Conservation (phyloP, 30 jellyfish, hydroid and myxozoan genomes). For the Mastigias papua region DNA sequence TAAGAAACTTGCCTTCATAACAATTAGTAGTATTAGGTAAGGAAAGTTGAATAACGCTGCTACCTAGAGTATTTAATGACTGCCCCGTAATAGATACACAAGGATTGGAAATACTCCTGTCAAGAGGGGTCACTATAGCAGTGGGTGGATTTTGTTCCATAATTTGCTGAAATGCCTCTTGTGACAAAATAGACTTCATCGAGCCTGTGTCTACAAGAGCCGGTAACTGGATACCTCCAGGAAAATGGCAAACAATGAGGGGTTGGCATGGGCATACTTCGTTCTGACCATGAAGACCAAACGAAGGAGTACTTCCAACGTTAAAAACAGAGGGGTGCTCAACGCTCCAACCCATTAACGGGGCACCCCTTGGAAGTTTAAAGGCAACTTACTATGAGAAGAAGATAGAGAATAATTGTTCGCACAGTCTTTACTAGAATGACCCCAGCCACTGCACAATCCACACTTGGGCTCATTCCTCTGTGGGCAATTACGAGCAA, state of each 20-base stretch:
- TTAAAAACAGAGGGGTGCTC: constrained; percentile 48
- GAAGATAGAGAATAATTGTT: neutral
- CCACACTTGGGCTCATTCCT: neutral
- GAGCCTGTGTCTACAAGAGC: constrained; percentile 55
- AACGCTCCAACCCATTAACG: constrained; percentile 35
- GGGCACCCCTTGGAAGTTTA: constrained; percentile 48
- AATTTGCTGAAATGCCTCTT: constrained; percentile 23
- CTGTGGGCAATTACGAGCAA: constrained; percentile 10
- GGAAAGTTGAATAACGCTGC: neutral
- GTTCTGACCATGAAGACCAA: constrained; percentile 23
- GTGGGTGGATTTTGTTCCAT: neutral
- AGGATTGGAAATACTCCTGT: constrained; percentile 34
- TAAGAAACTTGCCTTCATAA: constrained; percentile 13
- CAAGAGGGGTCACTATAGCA: neutral
- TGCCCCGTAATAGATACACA: constrained; percentile 18
- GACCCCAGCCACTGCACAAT: constrained; percentile 19
- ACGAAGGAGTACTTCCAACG: too few species aligned
- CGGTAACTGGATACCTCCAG: constrained; percentile 11
- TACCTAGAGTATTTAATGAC: neutral
- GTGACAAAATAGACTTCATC: constrained; percentile 10
- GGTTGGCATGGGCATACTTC: constrained; percentile 24
- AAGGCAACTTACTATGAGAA: constrained; percentile 12
- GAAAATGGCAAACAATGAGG: constrained; percentile 22
- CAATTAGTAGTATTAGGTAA: neutral
- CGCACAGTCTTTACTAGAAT: neutral